Evolutionary conservation across 2,113 vertebrate genomes (phyloP).

Genomic region (Notothenia rossii): DNA sequence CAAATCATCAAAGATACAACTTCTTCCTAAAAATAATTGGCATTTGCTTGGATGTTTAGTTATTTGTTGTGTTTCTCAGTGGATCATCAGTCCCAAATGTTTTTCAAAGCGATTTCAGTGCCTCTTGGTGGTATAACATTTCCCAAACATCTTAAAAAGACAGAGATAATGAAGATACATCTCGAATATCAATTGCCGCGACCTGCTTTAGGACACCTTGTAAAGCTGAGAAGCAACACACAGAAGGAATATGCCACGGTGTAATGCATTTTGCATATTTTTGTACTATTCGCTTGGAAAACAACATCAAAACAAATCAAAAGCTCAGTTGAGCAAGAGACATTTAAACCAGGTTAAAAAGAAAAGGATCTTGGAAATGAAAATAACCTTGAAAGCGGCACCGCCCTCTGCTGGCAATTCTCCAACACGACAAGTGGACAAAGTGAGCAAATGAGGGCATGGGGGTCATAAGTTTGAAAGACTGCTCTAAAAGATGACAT

Average conservation of each 20-base stretch:
- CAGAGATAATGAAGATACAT: constrained; percentile 32
- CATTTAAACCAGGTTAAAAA: constrained; percentile 1
- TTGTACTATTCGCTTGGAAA: constrained; percentile 7
- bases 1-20: constrained; percentile 30
- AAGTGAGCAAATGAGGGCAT: background rate
- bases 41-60: constrained; percentile 42
- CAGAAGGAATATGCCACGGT: constrained; percentile 13
- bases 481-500: background rate
- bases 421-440: constrained; percentile 4
- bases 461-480: background rate
- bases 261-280: constrained; percentile 22
- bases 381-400: constrained; percentile 17
- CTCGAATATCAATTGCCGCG: constrained; percentile 29
- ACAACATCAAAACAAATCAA: constrained; percentile 45
- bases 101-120: constrained; percentile 40
- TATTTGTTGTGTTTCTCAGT: constrained; percentile 33
- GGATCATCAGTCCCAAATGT: constrained; percentile 28
- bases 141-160: constrained; percentile 47
- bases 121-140: constrained; percentile 17
- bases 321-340: constrained; percentile 4
- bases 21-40: constrained; percentile 3
- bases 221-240: constrained; percentile 7
- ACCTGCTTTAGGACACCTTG: constrained; percentile 38
- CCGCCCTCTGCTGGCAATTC: constrained; percentile 70
- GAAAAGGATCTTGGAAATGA: background rate